A percentile compares a stretch with the other conserved stretches of the same genome.
Conservation (phyloP, 2,113 vertebrate genomes). For the Alethe diademata region DNA sequence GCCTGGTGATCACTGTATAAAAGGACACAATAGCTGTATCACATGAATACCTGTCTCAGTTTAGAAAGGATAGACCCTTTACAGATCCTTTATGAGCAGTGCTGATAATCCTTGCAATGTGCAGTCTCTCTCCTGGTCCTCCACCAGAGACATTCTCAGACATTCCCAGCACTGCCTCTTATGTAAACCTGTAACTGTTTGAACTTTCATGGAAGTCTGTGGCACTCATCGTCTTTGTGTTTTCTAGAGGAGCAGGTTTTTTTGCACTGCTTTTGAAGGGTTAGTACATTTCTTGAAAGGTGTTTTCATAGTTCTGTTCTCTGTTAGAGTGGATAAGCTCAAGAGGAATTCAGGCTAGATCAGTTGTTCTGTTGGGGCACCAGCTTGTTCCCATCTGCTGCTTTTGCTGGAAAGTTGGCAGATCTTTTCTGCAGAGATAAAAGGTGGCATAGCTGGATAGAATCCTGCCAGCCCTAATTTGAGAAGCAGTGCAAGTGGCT, state of each 20-base stretch:
- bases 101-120: neutral
- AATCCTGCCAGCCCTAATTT: neutral
- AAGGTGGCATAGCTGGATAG: neutral
- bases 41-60: neutral
- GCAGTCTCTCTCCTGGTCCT: neutral
- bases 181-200: neutral
- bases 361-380: neutral
- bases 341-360: neutral
- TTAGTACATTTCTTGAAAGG: neutral
- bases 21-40: neutral
- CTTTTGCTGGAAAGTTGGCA: neutral
- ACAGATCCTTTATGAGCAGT: neutral
- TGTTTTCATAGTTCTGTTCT: neutral
- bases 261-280: neutral
- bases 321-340: neutral
- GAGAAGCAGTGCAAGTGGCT: neutral
- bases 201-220: neutral
- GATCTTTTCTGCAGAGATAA: neutral
- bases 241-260: neutral
- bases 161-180: neutral
- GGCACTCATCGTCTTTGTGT: neutral
- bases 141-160: neutral
- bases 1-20: neutral
- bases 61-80: neutral
- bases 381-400: neutral